Evolutionary conservation across 2,888 invertebrate species (phyloP).

Genomic region (Chalcosyrphus nemorum): DNA sequence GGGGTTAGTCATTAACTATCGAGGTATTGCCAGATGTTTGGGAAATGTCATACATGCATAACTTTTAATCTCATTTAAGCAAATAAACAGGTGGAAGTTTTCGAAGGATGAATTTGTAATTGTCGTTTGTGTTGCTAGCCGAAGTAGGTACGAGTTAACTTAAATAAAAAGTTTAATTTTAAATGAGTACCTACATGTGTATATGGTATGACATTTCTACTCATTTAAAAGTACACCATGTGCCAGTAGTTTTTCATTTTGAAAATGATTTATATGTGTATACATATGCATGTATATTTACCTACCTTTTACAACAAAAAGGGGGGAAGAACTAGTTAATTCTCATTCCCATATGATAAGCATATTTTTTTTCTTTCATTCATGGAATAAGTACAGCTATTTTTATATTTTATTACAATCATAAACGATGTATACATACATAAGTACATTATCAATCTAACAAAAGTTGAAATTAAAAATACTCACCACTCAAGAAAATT

Average conservation of each 20-base stretch:
- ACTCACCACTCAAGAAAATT: background rate
- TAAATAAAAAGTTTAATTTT: background rate
- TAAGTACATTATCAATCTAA: background rate
- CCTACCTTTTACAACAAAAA: too few relatives aligned
- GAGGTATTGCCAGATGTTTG: conserved; percentile 9
- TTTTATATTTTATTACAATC: background rate
- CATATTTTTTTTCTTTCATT: background rate
- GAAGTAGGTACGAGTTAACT: too few relatives aligned
- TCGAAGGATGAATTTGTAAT: too few relatives aligned
- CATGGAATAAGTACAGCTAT: background rate
- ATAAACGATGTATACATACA: background rate
- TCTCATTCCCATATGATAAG: too few relatives aligned
- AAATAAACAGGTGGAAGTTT: background rate
- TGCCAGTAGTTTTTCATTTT: too few relatives aligned
- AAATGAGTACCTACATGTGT: too few relatives aligned
- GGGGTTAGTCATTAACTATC: conserved; percentile 22
- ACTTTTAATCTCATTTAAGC: background rate
- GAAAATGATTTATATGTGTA: too few relatives aligned
- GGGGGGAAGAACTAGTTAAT: too few relatives aligned
- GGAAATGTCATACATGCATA: background rate
- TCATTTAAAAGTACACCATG: too few relatives aligned
- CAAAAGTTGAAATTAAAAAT: background rate
- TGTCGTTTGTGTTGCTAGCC: too few relatives aligned
- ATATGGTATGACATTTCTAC: too few relatives aligned
- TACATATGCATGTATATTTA: too few relatives aligned